Conservation (phyloP, 2,888 invertebrate genomes). For the Heliconius erato region DNA sequence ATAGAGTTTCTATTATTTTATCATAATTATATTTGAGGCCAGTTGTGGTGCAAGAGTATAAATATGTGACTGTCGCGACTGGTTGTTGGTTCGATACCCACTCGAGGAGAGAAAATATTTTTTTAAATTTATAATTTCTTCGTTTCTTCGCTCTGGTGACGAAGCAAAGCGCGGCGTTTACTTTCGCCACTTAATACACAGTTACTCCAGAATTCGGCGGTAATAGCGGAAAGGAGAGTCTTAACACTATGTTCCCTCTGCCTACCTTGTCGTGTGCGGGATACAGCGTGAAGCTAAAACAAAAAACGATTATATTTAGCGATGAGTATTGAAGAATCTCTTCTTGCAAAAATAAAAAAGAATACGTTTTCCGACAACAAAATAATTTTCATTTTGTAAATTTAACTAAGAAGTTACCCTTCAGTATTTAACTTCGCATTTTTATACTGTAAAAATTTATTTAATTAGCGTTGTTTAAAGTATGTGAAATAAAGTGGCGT, state of each 20-base stretch:
- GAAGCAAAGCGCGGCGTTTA: no score
- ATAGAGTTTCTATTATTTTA: no score
- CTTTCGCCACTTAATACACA: no score
- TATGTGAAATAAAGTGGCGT: slow-evolving; percentile 5
- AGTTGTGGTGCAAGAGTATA: no score
- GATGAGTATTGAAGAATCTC: not conserved
- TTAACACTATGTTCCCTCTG: no score
- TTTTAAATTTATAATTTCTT: not conserved
- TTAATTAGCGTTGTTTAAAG: slow-evolving; percentile 10
- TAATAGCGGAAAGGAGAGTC: no score
- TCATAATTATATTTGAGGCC: no score
- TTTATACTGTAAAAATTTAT: not conserved
- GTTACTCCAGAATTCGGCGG: no score
- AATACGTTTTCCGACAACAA: not conserved
- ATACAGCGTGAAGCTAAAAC: no score
- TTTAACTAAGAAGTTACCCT: not conserved
- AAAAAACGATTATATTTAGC: not conserved
- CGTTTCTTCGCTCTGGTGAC: not conserved
- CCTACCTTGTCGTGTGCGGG: no score
- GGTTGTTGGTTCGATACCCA: no score
- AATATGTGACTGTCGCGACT: no score
- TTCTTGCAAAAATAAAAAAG: not conserved
- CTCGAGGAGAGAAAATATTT: not conserved
- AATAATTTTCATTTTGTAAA: not conserved
- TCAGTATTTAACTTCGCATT: not conserved